phyloP scores from a whole-genome alignment of 1,140 invertebrate species.

The Heliconius melpomene region DNA sequence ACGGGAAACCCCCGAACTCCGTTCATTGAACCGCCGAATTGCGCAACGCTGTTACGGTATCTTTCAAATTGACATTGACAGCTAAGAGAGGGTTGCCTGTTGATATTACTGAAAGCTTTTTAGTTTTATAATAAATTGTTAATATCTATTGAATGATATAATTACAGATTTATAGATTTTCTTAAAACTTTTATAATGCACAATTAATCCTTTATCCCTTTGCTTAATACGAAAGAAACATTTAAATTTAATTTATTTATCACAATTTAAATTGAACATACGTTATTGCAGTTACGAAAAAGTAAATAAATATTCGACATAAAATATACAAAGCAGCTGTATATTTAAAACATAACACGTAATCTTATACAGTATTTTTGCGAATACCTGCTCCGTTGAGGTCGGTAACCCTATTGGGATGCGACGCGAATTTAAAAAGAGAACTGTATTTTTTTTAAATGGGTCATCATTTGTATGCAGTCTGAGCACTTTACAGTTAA shows the following conservation, averaged over 20 bases:
- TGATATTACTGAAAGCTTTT: neutral
- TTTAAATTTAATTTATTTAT: neutral
- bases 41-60: constrained; percentile 46
- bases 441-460: constrained; percentile 53
- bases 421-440: constrained; percentile 70
- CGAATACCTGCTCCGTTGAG: neutral
- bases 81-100: constrained; percentile 26
- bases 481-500: constrained; percentile 30
- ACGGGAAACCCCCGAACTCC: constrained; percentile 73
- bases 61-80: constrained; percentile 37
- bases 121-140: too few species aligned
- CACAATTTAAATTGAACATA: neutral
- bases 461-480: constrained; percentile 58
- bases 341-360: neutral
- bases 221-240: too few species aligned
- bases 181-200: too few species aligned
- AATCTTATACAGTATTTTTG: neutral
- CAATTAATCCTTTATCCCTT: too few species aligned
- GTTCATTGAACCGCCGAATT: constrained; percentile 63
- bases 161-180: neutral
- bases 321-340: neutral
- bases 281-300: neutral
- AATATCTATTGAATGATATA: neutral
- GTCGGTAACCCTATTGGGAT: constrained; percentile 22
- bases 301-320: neutral